A percentile compares a stretch with the other conserved stretches of the same genome.
These are phyloP conservation scores for Tympanoctomys barrerae DNA, from an alignment of 2,797 vertebrate species.

Conservation along the genomic window DNA sequence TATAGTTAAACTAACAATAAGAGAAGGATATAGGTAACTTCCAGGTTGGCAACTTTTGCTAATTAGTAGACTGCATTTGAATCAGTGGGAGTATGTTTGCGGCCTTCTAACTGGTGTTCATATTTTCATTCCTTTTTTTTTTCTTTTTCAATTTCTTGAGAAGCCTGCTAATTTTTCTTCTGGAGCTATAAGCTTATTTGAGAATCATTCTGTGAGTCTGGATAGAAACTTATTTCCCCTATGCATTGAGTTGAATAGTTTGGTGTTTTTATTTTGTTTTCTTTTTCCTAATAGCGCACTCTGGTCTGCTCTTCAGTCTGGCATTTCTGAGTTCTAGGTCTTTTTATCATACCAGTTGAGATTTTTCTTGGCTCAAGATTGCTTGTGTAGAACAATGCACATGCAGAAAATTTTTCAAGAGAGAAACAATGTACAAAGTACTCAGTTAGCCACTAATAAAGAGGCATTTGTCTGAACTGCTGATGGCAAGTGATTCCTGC, in stretches of 20 bases:
- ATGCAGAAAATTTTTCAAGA: background rate
- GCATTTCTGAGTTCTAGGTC: conserved; percentile 21
- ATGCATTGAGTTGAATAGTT: background rate
- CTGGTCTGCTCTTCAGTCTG: background rate
- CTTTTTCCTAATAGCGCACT: background rate
- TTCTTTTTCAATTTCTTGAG: conserved; percentile 10
- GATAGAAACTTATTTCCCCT: conserved; percentile 1
- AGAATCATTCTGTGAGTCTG: background rate
- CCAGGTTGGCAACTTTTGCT: background rate
- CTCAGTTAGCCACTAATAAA: background rate
- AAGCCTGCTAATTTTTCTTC: conserved; percentile 20
- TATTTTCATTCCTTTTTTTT: background rate
- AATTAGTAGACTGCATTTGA: background rate
- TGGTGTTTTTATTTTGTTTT: background rate
- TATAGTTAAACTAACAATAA: background rate
- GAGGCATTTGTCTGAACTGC: background rate
- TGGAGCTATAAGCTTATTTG: background rate
- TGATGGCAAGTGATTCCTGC: background rate
- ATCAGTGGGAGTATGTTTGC: background rate
- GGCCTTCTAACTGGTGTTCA: background rate
- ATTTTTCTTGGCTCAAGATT: conserved; percentile 30
- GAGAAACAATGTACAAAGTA: conserved; percentile 39
- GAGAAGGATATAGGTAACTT: background rate
- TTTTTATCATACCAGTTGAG: background rate
- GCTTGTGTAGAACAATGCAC: background rate